phyloP scores from a whole-genome alignment of 2,888 invertebrate species.

The Brenthis hecate region DNA sequence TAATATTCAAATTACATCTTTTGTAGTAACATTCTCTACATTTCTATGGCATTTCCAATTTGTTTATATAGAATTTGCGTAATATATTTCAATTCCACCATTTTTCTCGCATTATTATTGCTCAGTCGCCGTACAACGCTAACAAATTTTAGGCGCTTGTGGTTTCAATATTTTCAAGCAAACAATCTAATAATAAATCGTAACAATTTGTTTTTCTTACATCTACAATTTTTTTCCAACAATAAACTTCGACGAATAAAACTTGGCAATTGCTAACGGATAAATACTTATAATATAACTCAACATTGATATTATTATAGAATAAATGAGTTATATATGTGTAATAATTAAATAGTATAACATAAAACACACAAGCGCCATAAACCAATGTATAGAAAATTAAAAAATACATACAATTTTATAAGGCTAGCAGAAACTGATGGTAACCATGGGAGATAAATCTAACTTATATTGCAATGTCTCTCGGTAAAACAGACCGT shows the following conservation, averaged over 20 bases:
- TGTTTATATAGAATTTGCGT: conserved; percentile 2
- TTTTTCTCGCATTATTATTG: conserved; percentile 6
- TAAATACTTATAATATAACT: background rate
- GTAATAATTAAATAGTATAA: background rate
- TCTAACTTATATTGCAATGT: conserved; percentile 70
- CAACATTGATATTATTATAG: background rate
- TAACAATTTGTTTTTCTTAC: background rate
- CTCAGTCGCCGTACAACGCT: conserved; percentile 18
- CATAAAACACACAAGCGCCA: conserved; percentile 59
- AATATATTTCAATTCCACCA: conserved; percentile 1
- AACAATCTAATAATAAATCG: conserved; percentile 2
- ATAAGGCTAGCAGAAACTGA: conserved; percentile 78
- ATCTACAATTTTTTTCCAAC: background rate
- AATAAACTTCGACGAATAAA: background rate
- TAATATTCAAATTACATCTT: no score
- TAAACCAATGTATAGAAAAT: conserved; percentile 60
- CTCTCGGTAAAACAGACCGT: conserved; percentile 66
- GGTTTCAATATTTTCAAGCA: conserved; percentile 10
- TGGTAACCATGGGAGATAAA: conserved; percentile 79
- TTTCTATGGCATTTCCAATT: background rate
- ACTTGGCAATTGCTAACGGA: background rate
- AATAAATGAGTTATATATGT: background rate
- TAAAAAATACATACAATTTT: conserved; percentile 59
- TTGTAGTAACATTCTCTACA: no score
- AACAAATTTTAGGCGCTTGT: conserved; percentile 28